phyloP scores from a whole-genome alignment of 2,888 invertebrate genomes.

The Pyralis farinalis region DNA sequence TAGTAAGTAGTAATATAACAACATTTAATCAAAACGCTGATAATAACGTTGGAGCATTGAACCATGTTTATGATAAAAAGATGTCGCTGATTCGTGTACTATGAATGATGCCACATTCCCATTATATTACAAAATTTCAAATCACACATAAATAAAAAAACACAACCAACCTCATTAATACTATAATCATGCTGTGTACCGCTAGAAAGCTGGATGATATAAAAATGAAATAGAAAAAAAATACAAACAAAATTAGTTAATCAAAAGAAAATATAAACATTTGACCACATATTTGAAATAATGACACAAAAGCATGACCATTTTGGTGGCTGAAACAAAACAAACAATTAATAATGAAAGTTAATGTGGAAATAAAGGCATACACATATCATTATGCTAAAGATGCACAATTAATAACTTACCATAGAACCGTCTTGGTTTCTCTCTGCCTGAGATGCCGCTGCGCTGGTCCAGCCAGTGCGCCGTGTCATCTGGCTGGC shows the following conservation, averaged over 20 bases:
- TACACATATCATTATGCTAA: neutral
- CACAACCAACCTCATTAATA: neutral
- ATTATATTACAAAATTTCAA: neutral
- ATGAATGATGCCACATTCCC: neutral
- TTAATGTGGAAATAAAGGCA: neutral
- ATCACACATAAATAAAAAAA: neutral
- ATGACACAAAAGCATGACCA: constrained; percentile 44
- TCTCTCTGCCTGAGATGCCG: constrained; percentile 52
- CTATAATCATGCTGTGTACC: constrained; percentile 11
- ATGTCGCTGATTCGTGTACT: neutral
- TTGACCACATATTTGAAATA: constrained; percentile 26
- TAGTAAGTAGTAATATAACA: neutral
- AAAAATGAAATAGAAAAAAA: constrained; percentile 18
- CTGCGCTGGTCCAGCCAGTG: constrained; percentile 72
- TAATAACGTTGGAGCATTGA: constrained; percentile 7
- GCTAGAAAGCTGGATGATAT: constrained; percentile 27
- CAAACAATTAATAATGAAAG: constrained; percentile 18
- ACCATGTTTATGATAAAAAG: constrained; percentile 4
- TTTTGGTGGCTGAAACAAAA: constrained; percentile 61
- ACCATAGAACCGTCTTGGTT: constrained; percentile 77
- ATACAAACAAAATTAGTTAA: too few relatives aligned
- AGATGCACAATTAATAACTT: constrained; percentile 33
- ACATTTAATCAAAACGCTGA: constrained; percentile 1
- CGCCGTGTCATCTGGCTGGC: constrained; percentile 75
- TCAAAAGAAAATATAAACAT: too few relatives aligned